Base-by-base conservation (phyloP, 2,113 vertebrate species). In the Brachyhypopomus occidentalis region DNA sequence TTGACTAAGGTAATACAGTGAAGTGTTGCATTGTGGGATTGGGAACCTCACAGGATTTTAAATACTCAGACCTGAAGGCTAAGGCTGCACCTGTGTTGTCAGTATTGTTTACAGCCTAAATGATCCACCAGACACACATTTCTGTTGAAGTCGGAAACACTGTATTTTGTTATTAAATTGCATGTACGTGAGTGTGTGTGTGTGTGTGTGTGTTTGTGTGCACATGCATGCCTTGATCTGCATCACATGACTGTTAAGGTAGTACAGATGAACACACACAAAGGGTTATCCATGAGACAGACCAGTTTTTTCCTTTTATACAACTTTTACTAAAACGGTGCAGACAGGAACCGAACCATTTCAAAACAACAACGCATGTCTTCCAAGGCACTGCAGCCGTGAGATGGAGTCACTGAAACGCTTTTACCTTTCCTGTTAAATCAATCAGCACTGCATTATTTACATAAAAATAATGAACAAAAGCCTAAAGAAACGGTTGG, bases 261-360 rank as follows among this genome's bases (percentile, higher is more conserved):
- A 58, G n/a, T 22, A 45, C 38, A 72, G 30, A 52, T n/a, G 38
- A 36, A 45, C 34, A 71, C 36, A 45, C 12, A 71, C 69, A 71
- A 9, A 70, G 20, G 6, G 36, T 2, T 74, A 84, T 73, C 52
- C 41, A 83, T 70, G 72, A 81, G 59, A 52, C 69, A 75, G 27
- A 38, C 25, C 8, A 22, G 36, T 41, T 52, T 55, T 55, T 83
- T 85, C 59, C 78, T 88, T 86, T 87, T 86, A 77, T 88, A 88
- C 87, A 88, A 88, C 89, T 85, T 88, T 90, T 90, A 90, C 89
- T 89, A 89, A 89, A 89, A 88, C 62, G 77, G 84, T 89, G 87
- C 88, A 84, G 84, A 88, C 82, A 86, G 86, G 81, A 90, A 88
- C 85, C 87, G 85, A 84, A 88, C 79, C 84, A 83, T 84, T 78